Percentiles rank a stretch among this genome's conserved stretches.
Evolutionary conservation across 2,888 invertebrate species (phyloP).

Genomic region (Mythimna pallens): DNA sequence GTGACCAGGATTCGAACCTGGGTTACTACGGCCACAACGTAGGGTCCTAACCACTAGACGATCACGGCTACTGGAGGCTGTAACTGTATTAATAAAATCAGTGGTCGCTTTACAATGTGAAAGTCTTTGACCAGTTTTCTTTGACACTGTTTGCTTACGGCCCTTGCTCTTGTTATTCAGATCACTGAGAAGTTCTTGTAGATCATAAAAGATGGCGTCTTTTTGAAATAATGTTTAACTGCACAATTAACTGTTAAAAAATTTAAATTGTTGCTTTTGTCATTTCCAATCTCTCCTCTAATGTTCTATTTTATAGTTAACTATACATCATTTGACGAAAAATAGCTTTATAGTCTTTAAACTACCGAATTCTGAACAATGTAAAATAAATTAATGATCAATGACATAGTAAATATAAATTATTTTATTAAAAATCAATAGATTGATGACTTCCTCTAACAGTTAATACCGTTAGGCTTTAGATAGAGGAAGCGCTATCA

Average conservation of each 20-base stretch:
- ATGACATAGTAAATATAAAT: background rate
- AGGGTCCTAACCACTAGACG: constrained; percentile 94
- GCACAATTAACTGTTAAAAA: too few relatives aligned
- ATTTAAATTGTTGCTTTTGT: background rate
- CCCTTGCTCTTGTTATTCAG: constrained; percentile 19
- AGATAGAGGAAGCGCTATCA: background rate
- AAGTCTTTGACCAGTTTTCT: constrained; percentile 37
- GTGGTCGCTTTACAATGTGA: constrained; percentile 41
- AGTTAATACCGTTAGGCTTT: constrained; percentile 11
- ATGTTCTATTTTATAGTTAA: too few relatives aligned
- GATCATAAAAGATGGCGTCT: constrained; percentile 41
- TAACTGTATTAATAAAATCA: constrained; percentile 36
- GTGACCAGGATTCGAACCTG: constrained; percentile 93
- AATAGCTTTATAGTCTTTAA: background rate
- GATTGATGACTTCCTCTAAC: constrained; percentile 10
- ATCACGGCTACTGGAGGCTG: constrained; percentile 83
- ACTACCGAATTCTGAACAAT: background rate
- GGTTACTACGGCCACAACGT: constrained; percentile 93
- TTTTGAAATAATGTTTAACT: background rate
- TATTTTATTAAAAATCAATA: background rate
- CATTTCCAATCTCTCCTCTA: background rate
- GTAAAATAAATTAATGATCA: background rate
- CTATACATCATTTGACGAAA: too few relatives aligned
- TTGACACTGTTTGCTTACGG: constrained; percentile 20
- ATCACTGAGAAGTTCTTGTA: constrained; percentile 13